Evolutionary conservation across 1,140 invertebrate genomes (phyloP), one percentile per base, ranked within the genome.

Genomic region (Drosophila obscura): DNA sequence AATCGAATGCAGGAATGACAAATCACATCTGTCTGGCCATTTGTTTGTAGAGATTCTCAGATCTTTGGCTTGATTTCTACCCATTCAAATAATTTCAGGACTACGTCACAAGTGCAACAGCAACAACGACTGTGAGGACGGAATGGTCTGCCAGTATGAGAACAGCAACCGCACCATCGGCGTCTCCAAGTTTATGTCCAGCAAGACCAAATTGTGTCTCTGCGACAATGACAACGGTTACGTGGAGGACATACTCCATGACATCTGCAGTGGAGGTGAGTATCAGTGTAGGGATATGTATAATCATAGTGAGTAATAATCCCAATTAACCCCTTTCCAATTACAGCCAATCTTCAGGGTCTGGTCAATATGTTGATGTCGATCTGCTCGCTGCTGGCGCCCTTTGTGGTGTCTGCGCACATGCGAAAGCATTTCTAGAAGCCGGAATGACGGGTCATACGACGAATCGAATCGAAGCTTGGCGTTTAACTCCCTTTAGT

Each of bases 191-290:
- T 81, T 91, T 46, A 90, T 84, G 67, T 79, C 83, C 7, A 87
- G 74, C 49, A 91, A 88, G 73, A 92, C 92, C 55, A 93, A 93
- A 64, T 51, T 94, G 56, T 94, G 94, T 50, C 92, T 93, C 1
- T 94, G 94, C 53, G 93, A 94, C 62, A 91, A 92, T 7, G 93
- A 93, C 35, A 93, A 91, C 50, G 93, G 93, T 0, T 94, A 92
- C 62, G 92, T 92, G 53, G 93, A 94, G 80, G 92, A 91, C 60
- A 72, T 82, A 6, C 52, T 91, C 15, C 93, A 93, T 19, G 92
- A 93, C 46, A 89, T 92, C 57, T 94, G 93, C 88, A 94, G 90
- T 67, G 93, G 89, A 51, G 93, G 93, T 94, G 52, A 77, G 61
- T 55, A 24, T 2, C 8, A 49, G 2, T 4, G 4, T 39, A 39